Evolutionary conservation across 2,888 invertebrate genomes (phyloP).

Genomic region (Nymphalis c-album): DNA sequence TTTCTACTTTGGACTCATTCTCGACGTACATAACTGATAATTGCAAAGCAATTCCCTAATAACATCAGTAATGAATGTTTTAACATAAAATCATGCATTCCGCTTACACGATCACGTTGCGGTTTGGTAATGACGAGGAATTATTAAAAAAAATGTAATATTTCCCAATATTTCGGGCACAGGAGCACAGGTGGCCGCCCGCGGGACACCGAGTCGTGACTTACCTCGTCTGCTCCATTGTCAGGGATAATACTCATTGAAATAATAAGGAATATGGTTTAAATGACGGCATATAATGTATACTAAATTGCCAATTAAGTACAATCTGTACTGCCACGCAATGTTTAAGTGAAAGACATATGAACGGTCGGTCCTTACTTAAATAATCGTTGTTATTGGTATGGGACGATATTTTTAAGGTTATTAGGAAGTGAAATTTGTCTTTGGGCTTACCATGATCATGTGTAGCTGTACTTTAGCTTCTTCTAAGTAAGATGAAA

Average conservation of each 20-base stretch:
- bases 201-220: slow-evolving; percentile 70
- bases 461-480: not conserved
- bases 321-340: slow-evolving; percentile 43
- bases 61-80: slow-evolving; percentile 5
- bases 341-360: slow-evolving; percentile 36
- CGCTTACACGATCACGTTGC: slow-evolving; percentile 51
- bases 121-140: slow-evolving; percentile 59
- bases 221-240: slow-evolving; percentile 60
- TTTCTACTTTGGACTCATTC: too few species aligned
- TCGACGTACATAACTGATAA: not conserved
- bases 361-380: slow-evolving; percentile 24
- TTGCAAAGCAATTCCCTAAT: not conserved
- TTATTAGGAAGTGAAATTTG: not conserved
- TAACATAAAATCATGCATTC: slow-evolving; percentile 37
- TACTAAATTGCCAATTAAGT: slow-evolving; percentile 60
- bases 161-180: slow-evolving; percentile 57
- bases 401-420: slow-evolving; percentile 2
- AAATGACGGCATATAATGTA: slow-evolving; percentile 56
- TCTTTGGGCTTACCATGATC: not conserved
- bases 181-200: slow-evolving; percentile 74
- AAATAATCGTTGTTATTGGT: slow-evolving; percentile 1
- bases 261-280: slow-evolving; percentile 56
- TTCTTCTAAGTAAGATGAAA: not conserved
- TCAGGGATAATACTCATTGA: slow-evolving; percentile 54
- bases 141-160: slow-evolving; percentile 61